These are phyloP conservation scores for Drosophila santomea DNA, from an alignment of 1,140 invertebrate genomes.

Conservation along the genomic window DNA sequence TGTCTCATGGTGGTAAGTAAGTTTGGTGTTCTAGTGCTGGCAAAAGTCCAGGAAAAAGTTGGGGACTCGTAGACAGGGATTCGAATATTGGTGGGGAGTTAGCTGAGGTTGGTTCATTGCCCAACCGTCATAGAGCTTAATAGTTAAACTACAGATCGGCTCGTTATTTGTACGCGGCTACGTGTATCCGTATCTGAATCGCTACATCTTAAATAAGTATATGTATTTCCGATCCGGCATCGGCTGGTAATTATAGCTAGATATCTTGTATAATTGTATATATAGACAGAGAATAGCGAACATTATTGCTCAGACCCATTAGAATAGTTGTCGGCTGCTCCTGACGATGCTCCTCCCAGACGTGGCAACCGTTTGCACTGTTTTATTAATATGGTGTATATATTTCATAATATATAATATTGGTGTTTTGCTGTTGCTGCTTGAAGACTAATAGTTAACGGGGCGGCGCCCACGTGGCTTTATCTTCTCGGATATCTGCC, in stretches of 20 bases:
- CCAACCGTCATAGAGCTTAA: constrained; percentile 28
- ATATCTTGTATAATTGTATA: constrained; percentile 39
- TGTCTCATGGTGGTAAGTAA: constrained; percentile 11
- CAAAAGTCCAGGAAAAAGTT: constrained; percentile 2
- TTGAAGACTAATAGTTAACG: constrained; percentile 64
- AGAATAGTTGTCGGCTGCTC: constrained; percentile 38
- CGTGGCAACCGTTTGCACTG: constrained; percentile 25
- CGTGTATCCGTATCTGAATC: constrained; percentile 24
- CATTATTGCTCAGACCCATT: constrained; percentile 60
- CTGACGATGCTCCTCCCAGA: constrained; percentile 5
- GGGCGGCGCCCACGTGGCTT: constrained; percentile 90
- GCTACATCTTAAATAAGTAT: constrained; percentile 28
- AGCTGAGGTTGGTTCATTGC: constrained; percentile 8
- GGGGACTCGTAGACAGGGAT: constrained; percentile 10
- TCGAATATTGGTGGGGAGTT: constrained; percentile 41
- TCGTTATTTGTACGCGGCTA: constrained; percentile 40
- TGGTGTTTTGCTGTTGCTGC: constrained; percentile 46
- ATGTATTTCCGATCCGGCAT: constrained; percentile 26
- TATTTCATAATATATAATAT: constrained; percentile 43
- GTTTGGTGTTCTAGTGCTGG: constrained; percentile 17
- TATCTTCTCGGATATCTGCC: constrained; percentile 98
- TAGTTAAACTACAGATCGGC: constrained; percentile 33
- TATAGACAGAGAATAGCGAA: constrained; percentile 53
- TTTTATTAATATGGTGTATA: constrained; percentile 26
- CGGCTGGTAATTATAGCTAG: constrained; percentile 44